Percentiles rank a stretch among this genome's conserved stretches.
These are phyloP conservation scores for Orthosia incerta DNA, from an alignment of 2,888 invertebrate species.

Conservation along the genomic window DNA sequence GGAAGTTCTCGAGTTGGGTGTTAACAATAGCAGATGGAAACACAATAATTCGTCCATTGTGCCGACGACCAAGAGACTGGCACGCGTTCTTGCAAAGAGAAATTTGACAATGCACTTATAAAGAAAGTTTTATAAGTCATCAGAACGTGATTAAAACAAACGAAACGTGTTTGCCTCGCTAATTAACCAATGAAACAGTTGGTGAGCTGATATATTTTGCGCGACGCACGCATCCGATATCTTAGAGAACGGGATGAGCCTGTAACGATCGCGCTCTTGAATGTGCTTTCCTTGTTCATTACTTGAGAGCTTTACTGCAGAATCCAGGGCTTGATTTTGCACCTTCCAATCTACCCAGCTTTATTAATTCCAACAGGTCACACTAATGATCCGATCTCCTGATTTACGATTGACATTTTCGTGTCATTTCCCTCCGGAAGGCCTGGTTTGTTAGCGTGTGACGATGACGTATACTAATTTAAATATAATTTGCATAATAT, in stretches of 20 bases:
- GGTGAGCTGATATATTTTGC: slow-evolving; percentile 53
- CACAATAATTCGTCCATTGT: slow-evolving; percentile 84
- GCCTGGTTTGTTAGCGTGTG: slow-evolving; percentile 25
- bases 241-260: slow-evolving; percentile 41
- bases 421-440: slow-evolving; percentile 35
- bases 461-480: slow-evolving; percentile 40
- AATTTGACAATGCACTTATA: slow-evolving; percentile 87
- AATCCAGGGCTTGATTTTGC: neutral
- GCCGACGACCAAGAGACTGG: slow-evolving; percentile 69
- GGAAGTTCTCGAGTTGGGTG: slow-evolving; percentile 67
- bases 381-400: slow-evolving; percentile 18
- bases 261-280: neutral
- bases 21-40: slow-evolving; percentile 79
- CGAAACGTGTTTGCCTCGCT: slow-evolving; percentile 78
- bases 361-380: slow-evolving; percentile 24
- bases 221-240: slow-evolving; percentile 40
- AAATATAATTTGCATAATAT: slow-evolving; percentile 59
- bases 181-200: slow-evolving; percentile 71
- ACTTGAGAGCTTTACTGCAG: slow-evolving; percentile 1
- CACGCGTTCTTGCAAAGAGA: slow-evolving; percentile 79
- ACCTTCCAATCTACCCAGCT: neutral
- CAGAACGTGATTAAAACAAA: slow-evolving; percentile 84
- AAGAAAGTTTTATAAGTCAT: slow-evolving; percentile 87
- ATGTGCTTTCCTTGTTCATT: neutral
- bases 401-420: slow-evolving; percentile 33